Conservation (phyloP, 2,797 vertebrate genomes). For the Australoheros facetus region DNA sequence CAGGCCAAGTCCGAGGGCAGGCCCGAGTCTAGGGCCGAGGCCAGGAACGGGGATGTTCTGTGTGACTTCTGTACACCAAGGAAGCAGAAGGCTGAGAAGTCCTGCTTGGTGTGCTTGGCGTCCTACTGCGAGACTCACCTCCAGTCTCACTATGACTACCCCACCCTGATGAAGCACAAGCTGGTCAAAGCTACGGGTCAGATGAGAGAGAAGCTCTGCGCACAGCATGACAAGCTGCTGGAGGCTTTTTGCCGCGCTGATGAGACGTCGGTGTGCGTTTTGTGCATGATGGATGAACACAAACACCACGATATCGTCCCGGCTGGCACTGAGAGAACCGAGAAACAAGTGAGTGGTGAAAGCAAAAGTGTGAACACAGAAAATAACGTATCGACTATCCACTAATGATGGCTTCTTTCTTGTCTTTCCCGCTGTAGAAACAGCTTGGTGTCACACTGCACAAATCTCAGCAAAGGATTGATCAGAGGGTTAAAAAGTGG, state of each 20-base stretch:
- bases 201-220: conserved; percentile 88
- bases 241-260: conserved; percentile 90
- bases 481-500: conserved; percentile 82
- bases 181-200: conserved; percentile 86
- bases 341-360: conserved; percentile 84
- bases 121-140: conserved; percentile 91
- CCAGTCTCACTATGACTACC: conserved; percentile 88
- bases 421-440: conserved; percentile 67
- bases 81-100: conserved; percentile 85
- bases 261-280: conserved; percentile 85
- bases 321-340: conserved; percentile 83
- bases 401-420: not conserved
- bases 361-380: not conserved
- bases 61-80: conserved; percentile 89
- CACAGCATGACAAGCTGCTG: conserved; percentile 87
- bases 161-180: conserved; percentile 89
- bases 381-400: not conserved
- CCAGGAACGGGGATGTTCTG: conserved; percentile 53
- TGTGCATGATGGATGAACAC: conserved; percentile 90
- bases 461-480: conserved; percentile 82
- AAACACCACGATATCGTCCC: conserved; percentile 83
- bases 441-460: conserved; percentile 77
- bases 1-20: not conserved
- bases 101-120: conserved; percentile 94
- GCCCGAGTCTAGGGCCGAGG: conserved; percentile 25